Evolutionary conservation across 1,140 invertebrate species (phyloP).

Genomic region (Lordiphosa stackelbergi): DNA sequence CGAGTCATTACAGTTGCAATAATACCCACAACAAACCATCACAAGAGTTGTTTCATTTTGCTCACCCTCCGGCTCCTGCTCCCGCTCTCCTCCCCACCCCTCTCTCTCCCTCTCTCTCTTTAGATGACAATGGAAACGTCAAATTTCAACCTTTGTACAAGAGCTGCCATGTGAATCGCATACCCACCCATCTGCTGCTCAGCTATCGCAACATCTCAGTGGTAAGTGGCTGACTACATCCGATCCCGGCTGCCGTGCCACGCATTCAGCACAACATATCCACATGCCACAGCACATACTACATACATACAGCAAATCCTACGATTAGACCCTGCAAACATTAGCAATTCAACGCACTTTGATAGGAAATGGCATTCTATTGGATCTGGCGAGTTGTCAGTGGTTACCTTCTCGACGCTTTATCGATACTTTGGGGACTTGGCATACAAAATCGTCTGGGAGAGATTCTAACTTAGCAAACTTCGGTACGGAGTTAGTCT

Average conservation of each 20-base stretch:
- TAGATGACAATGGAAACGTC: conserved; percentile 76
- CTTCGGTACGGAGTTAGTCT: too few species aligned
- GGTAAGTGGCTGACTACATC: conserved; percentile 65
- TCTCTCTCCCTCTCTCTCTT: conserved; percentile 23
- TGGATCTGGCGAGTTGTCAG: too few species aligned
- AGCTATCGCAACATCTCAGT: conserved; percentile 80
- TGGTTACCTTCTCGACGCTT: too few species aligned
- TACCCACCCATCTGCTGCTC: conserved; percentile 79
- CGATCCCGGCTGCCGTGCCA: conserved; percentile 48
- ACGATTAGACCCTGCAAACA: conserved; percentile 25
- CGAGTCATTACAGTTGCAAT: conserved; percentile 46
- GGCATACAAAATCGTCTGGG: too few species aligned
- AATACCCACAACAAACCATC: conserved; percentile 46
- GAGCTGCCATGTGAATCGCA: conserved; percentile 80
- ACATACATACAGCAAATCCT: conserved; percentile 27
- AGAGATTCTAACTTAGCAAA: too few species aligned
- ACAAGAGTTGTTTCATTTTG: conserved; percentile 50
- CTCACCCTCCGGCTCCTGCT: too few species aligned
- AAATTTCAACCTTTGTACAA: conserved; percentile 81
- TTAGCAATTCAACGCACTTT: neutral
- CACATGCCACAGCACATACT: conserved; percentile 28
- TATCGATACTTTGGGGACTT: too few species aligned
- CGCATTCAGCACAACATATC: conserved; percentile 25
- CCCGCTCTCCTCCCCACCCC: conserved; percentile 13
- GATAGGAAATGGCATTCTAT: too few species aligned